Percentiles rank a stretch among this genome's conserved stretches.
Conservation (phyloP, 2,113 vertebrate species). For the Holacanthus passer region DNA sequence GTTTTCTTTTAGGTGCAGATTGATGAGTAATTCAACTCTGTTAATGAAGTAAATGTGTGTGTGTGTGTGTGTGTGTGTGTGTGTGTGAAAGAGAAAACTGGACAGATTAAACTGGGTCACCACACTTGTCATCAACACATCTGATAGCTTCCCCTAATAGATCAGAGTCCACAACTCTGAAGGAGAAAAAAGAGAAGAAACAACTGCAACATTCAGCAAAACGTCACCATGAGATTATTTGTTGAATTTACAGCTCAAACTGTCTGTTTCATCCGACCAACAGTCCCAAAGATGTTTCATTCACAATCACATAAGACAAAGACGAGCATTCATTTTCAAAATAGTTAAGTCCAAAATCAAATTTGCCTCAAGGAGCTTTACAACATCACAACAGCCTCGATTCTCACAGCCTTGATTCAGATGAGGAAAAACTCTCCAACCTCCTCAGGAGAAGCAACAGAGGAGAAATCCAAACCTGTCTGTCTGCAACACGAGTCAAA, state of each 20-base stretch:
- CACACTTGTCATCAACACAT: conserved; percentile 1
- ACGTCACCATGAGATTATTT: neutral
- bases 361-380: neutral
- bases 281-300: neutral
- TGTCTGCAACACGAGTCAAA: too few relatives aligned
- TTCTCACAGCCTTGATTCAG: neutral
- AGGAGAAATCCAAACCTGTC: neutral
- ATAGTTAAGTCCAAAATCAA: neutral
- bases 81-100: too few relatives aligned
- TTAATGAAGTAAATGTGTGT: neutral
- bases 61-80: neutral
- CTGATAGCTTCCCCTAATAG: conserved; percentile 1
- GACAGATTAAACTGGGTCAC: neutral
- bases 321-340: neutral
- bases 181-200: neutral
- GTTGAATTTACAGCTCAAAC: neutral
- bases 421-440: neutral
- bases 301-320: neutral
- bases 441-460: neutral
- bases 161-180: conserved; percentile 7
- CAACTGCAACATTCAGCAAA: too few relatives aligned
- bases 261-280: neutral
- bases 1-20: neutral
- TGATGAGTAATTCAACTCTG: neutral
- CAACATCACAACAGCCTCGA: neutral